phyloP scores from a whole-genome alignment of 1,140 invertebrate genomes.

The Hesperophylax magnus region DNA sequence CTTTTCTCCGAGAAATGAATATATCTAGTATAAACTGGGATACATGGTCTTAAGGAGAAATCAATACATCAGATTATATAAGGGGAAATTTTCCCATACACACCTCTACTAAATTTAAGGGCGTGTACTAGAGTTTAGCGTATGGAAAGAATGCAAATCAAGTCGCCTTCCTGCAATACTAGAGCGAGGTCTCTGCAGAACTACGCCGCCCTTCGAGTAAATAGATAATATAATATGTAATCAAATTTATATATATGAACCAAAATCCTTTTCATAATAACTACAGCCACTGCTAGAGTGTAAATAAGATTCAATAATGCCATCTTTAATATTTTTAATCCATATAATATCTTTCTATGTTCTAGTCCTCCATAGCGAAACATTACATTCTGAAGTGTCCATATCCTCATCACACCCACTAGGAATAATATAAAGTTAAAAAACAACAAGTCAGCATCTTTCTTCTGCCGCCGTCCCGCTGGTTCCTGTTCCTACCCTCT shows the following conservation, averaged over 20 bases:
- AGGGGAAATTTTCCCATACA: conserved; percentile 34
- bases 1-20: conserved; percentile 31
- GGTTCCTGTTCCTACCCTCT: too few relatives aligned
- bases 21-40: conserved; percentile 40
- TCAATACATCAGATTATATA: conserved; percentile 46
- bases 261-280: conserved; percentile 55
- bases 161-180: neutral
- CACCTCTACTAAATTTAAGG: conserved; percentile 41
- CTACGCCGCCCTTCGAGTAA: conserved; percentile 9
- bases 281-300: conserved; percentile 46
- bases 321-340: conserved; percentile 47
- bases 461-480: neutral
- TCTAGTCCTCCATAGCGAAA: conserved; percentile 51
- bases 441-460: conserved; percentile 14
- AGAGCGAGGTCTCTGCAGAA: neutral
- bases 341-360: conserved; percentile 55
- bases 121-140: conserved; percentile 44
- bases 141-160: conserved; percentile 1
- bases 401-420: conserved; percentile 13
- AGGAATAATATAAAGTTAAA: conserved; percentile 39
- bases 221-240: conserved; percentile 12
- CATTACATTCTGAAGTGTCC: conserved; percentile 18
- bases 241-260: conserved; percentile 33
- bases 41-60: conserved; percentile 39
- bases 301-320: conserved; percentile 50